Evolutionary conservation across 2,888 invertebrate species (phyloP), one percentile per base, ranked within the genome.

Genomic region (Heliconius erato): DNA sequence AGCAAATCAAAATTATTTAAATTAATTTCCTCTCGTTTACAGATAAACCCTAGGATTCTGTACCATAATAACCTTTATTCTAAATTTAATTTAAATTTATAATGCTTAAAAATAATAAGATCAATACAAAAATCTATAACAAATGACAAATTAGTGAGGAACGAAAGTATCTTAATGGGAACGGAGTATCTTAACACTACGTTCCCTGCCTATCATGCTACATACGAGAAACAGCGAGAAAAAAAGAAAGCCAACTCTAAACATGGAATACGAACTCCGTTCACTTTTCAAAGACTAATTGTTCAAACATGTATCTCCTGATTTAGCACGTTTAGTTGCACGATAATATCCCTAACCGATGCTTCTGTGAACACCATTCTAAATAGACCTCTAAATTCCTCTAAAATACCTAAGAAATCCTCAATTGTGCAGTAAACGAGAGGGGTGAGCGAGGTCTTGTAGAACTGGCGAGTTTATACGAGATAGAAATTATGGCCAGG

Each of bases 241-340:
- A 49, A 59, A 49, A 49, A 16, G 26, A 72, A 74, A 12, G n/a
- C 69, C 71, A 65, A 40, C 16, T 63, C 19, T 74, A 32, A 74
- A 67, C 32, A 49, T n/a, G 65, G 49, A 74, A 83, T 79, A 76
- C 65, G 77, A 82, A 83, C 72, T 77, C 69, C 68, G 44, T 79
- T 81, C 91, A 91, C 92, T 92, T 92, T 91, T 90, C 89, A 88
- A 90, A 88, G 91, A 92, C 91, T 93, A 93, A 93, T 93, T 91
- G 91, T 89, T 86, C 80, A 91, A 91, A 92, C 91, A 93, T 93
- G 92, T 93, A 93, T 91, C 92, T 91, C 87, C 92, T 93, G 93
- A 94, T 93, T 92, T 90, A 91, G 92, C 93, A 93, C 92, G 92
- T 93, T 93, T 91, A 89, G 91, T 88, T 88, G 87, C 87, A 87